These are phyloP conservation scores for Perithous albicinctus DNA, from an alignment of 2,888 invertebrate genomes.

Conservation along the genomic window DNA sequence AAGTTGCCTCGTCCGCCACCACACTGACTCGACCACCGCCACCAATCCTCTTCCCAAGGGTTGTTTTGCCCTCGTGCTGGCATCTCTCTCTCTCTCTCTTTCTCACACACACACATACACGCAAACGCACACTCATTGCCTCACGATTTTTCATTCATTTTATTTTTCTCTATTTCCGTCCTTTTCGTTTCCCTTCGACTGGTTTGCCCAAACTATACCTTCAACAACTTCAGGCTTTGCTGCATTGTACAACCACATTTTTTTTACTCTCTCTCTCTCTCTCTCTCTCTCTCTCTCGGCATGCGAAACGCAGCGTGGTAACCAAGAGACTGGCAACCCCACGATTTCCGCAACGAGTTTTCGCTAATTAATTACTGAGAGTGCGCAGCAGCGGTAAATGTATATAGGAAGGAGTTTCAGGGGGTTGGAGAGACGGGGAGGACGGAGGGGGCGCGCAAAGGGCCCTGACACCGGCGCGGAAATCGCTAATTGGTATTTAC, in stretches of 20 bases:
- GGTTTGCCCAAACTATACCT: constrained; percentile 36
- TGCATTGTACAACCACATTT: neutral
- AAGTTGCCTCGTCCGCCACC: constrained; percentile 75
- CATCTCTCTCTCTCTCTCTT: constrained; percentile 57
- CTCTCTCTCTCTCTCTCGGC: neutral
- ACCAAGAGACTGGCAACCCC: constrained; percentile 52
- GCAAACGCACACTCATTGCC: constrained; percentile 7
- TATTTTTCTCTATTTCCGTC: constrained; percentile 34
- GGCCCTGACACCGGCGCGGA: constrained; percentile 44
- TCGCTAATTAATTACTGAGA: constrained; percentile 79
- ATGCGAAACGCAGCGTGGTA: neutral
- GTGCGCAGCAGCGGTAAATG: constrained; percentile 63
- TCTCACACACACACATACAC: no score
- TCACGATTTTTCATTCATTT: constrained; percentile 47
- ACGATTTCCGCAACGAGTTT: constrained; percentile 75
- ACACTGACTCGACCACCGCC: constrained; percentile 51
- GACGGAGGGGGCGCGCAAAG: no score
- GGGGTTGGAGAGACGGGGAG: constrained; percentile 16
- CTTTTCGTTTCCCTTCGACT: constrained; percentile 49
- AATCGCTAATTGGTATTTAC: constrained; percentile 70
- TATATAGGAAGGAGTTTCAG: constrained; percentile 1
- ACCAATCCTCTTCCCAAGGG: constrained; percentile 45
- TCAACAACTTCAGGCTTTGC: neutral
- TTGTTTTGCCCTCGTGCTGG: constrained; percentile 45
- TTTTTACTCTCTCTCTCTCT: constrained; percentile 6